A percentile compares a stretch with the other conserved stretches of the same genome.
Evolutionary conservation across 2,888 invertebrate genomes (phyloP).

Genomic region (Lasiommata megera): DNA sequence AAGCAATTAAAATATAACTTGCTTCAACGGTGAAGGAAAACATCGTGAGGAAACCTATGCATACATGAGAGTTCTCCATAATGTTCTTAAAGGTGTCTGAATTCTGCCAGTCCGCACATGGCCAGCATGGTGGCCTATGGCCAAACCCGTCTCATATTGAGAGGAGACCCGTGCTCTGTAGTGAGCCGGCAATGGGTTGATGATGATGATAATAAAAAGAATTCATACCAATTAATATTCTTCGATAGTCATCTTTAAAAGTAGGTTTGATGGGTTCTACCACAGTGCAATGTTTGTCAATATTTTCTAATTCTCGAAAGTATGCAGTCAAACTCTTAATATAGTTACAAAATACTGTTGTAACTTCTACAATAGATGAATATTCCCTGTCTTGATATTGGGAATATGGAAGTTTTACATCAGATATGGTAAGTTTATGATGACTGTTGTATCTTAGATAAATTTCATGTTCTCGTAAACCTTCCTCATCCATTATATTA

Average conservation of each 20-base stretch:
- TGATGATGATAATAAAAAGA: background rate
- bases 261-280: constrained; percentile 60
- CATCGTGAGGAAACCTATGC: no score
- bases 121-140: no score
- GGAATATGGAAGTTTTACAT: constrained; percentile 52
- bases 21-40: no score
- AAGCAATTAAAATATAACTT: no score
- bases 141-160: no score
- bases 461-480: constrained; percentile 52
- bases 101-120: no score
- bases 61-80: no score
- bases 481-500: constrained; percentile 45
- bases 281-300: constrained; percentile 56
- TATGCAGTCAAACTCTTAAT: constrained; percentile 49
- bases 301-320: constrained; percentile 58
- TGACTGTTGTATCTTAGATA: constrained; percentile 48
- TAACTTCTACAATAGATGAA: constrained; percentile 47
- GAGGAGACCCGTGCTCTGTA: no score
- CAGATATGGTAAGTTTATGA: constrained; percentile 46
- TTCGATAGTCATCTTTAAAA: constrained; percentile 64
- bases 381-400: constrained; percentile 51
- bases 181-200: no score
- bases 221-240: constrained; percentile 58
- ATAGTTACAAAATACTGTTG: constrained; percentile 43
- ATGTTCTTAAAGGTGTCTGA: no score